Conservation (phyloP, 2,113 vertebrate genomes). For the Morone saxatilis region DNA sequence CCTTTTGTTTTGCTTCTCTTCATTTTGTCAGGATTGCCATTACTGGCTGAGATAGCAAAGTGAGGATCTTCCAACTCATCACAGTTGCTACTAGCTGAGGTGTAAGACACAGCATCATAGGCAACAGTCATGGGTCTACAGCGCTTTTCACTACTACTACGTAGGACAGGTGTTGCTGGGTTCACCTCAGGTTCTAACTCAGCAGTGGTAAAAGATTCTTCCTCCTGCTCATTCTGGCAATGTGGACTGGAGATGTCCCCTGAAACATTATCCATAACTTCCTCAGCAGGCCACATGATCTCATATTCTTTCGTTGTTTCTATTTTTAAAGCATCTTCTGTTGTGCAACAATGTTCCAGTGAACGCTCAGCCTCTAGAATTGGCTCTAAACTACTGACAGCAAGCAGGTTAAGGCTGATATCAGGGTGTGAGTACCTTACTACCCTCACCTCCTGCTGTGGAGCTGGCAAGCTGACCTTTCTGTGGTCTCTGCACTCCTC, state of each 20-base stretch:
- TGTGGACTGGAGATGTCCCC: constrained; percentile 13
- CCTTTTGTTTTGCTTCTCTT: constrained; percentile 68
- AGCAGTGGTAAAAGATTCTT: background rate
- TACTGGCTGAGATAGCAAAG: constrained; percentile 58
- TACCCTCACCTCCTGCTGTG: constrained; percentile 25
- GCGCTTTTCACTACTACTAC: constrained; percentile 20
- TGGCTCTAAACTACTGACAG: constrained; percentile 67
- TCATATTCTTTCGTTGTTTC: background rate
- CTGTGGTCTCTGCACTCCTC: constrained; percentile 11
- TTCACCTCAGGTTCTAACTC: constrained; percentile 45
- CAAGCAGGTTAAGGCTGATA: constrained; percentile 32
- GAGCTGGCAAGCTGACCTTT: background rate
- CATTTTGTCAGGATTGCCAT: constrained; percentile 71
- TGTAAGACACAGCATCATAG: constrained; percentile 48
- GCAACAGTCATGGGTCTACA: constrained; percentile 66
- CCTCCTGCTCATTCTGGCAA: constrained; percentile 14
- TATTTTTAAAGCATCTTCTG: constrained; percentile 26
- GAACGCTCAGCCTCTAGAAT: constrained; percentile 66
- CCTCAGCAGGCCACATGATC: constrained; percentile 35
- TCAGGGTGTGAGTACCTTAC: constrained; percentile 41
- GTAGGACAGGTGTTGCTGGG: constrained; percentile 41
- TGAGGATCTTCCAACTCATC: constrained; percentile 79
- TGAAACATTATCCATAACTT: constrained; percentile 23
- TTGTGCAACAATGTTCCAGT: constrained; percentile 37
- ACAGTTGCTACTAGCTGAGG: constrained; percentile 69